These are phyloP conservation scores for Creontiades dilutus DNA, from an alignment of 2,888 invertebrate genomes.

Conservation along the genomic window DNA sequence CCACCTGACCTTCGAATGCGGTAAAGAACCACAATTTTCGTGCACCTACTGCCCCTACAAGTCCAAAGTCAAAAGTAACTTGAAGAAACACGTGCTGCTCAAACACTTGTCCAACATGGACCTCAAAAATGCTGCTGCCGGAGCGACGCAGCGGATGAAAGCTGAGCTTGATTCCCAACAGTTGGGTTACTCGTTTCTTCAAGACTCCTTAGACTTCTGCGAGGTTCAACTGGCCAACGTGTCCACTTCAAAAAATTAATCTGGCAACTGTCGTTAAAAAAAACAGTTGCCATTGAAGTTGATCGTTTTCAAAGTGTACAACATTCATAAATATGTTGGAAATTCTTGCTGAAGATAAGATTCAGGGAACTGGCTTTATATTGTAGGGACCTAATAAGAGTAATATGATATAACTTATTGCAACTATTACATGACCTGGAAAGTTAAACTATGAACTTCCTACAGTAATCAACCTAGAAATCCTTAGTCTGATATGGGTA, in stretches of 20 bases:
- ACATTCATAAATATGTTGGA: no score
- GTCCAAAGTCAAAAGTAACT: constrained; percentile 78
- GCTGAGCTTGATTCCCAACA: constrained; percentile 2
- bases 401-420: no score
- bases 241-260: background rate
- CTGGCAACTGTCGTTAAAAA: no score
- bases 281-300: no score
- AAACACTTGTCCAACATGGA: constrained; percentile 64
- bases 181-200: background rate
- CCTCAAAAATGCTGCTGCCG: background rate
- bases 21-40: constrained; percentile 77
- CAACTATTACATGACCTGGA: no score
- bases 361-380: no score
- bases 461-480: no score
- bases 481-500: no score
- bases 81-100: constrained; percentile 76
- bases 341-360: no score
- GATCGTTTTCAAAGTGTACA: no score
- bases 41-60: constrained; percentile 78
- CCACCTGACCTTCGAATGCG: constrained; percentile 58
- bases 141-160: background rate
- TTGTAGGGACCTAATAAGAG: no score
- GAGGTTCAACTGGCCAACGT: constrained; percentile 2
- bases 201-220: constrained; percentile 3
- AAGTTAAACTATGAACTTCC: no score